Percentiles rank a stretch among this genome's conserved stretches.
These are phyloP conservation scores for Geotrupes spiniger DNA, from an alignment of 2,888 invertebrate species.

Conservation along the genomic window DNA sequence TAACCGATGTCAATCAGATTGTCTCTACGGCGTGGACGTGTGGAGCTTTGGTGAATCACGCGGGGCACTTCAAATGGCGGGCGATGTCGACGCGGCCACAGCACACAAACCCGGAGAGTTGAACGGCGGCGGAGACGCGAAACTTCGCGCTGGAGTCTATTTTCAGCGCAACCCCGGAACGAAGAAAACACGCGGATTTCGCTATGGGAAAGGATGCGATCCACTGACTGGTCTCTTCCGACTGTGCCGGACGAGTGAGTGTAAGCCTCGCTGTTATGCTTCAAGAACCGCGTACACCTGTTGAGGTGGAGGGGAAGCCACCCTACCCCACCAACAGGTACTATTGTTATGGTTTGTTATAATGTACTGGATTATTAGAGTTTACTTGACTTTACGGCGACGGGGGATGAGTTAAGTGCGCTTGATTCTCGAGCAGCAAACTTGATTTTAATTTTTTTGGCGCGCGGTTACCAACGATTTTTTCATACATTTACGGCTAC, in stretches of 20 bases:
- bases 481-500: slow-evolving; percentile 8
- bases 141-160: slow-evolving; percentile 23
- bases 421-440: slow-evolving; percentile 22
- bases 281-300: slow-evolving; percentile 53
- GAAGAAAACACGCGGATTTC: slow-evolving; percentile 31
- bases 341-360: slow-evolving; percentile 40
- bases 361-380: slow-evolving; percentile 24
- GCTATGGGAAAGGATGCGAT: slow-evolving; percentile 34
- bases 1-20: not conserved
- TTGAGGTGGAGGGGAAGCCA: slow-evolving; percentile 45
- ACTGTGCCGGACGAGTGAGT: slow-evolving; percentile 53
- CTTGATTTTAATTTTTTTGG: slow-evolving; percentile 19
- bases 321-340: slow-evolving; percentile 45
- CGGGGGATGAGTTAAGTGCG: slow-evolving; percentile 23
- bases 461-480: not conserved
- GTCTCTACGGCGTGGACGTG: too few relatives aligned
- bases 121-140: slow-evolving; percentile 28
- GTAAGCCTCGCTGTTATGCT: slow-evolving; percentile 50
- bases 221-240: slow-evolving; percentile 45
- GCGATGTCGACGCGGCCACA: not conserved
- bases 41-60: too few relatives aligned
- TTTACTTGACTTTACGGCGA: not conserved
- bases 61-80: too few relatives aligned
- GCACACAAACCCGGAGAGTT: slow-evolving; percentile 25
- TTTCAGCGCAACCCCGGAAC: slow-evolving; percentile 6